Base-by-base conservation (phyloP, 1,140 invertebrate genomes). In the Eciton burchellii region DNA sequence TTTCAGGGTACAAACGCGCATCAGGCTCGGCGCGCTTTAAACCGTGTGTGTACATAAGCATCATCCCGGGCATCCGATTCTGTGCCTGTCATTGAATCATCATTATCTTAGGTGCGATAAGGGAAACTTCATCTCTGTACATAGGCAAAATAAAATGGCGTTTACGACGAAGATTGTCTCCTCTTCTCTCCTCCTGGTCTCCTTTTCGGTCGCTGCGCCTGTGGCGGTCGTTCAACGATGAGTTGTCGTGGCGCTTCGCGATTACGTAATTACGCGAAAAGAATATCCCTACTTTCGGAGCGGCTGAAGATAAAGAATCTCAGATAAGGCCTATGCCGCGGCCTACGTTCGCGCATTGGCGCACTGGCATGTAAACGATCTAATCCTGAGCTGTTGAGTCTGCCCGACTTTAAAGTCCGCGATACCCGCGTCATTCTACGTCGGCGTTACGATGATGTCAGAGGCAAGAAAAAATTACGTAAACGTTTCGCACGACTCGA, bases 71-170 rank as follows among this genome's bases (percentile, higher is more conserved):
- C 35, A 87, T 62, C 90, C 86, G 83, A 88, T 85, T 89, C 89
- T 91, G 83, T 90, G 89, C 86, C 87, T 90, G 88, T 77, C 63
- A 81, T 77, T 83, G 84, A 83, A 87, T 81, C 84, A 79, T 85
- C 89, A 89, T 86, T n/a, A n/a, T n/a, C n/a, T 65, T 84, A 82
- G 73, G 76, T 73, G 74, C 60, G 59, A 77, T 88, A 35, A 87
- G 89, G 82, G 70, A 86, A 71, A 68, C 41, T 68, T 79, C 35
- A 59, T 81, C 89, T 90, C 73, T 90, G 87, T 90, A 89, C 70
- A 90, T 88, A 89, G 73, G 81, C 74, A 63, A 84, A 91, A 91
- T 90, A 91, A 90, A 90, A 41, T 87, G 76, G 82, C 79, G 86
- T 91, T 91, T 90, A 89, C 62, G 87, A 89, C 68, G 76, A 56